Evolutionary conservation across 2,888 invertebrate species (phyloP).

Genomic region (Brachyopa scutellaris): DNA sequence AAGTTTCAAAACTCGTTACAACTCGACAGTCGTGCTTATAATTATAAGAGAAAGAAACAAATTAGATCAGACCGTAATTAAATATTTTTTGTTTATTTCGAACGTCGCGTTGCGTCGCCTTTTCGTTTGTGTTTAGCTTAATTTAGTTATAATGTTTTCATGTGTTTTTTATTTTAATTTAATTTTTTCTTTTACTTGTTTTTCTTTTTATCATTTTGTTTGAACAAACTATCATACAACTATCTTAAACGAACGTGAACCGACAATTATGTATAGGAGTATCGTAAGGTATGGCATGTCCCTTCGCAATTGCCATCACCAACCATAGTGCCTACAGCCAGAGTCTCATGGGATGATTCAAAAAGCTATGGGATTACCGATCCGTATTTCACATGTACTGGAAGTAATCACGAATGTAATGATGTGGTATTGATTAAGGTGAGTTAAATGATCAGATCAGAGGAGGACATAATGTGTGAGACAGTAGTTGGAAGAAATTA

Average conservation of each 20-base stretch:
- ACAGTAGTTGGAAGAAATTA: too few species aligned
- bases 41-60: too few species aligned
- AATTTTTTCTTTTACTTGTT: slow-evolving; percentile 57
- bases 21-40: too few species aligned
- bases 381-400: slow-evolving; percentile 79
- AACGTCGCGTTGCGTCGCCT: background rate
- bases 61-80: slow-evolving; percentile 25
- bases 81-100: slow-evolving; percentile 5
- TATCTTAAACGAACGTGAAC: slow-evolving; percentile 34
- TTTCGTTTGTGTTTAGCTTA: slow-evolving; percentile 36
- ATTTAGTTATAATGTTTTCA: slow-evolving; percentile 29
- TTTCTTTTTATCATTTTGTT: slow-evolving; percentile 58
- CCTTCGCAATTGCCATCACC: slow-evolving; percentile 80
- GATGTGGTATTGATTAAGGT: slow-evolving; percentile 82
- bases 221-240: slow-evolving; percentile 9
- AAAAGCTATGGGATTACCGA: slow-evolving; percentile 78
- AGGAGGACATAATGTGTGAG: too few species aligned
- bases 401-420: slow-evolving; percentile 81
- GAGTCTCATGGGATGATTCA: slow-evolving; percentile 81
- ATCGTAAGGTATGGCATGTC: slow-evolving; percentile 79
- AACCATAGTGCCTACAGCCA: slow-evolving; percentile 79
- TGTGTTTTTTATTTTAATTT: slow-evolving; percentile 50
- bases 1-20: too few species aligned
- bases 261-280: slow-evolving; percentile 75
- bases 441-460: slow-evolving; percentile 46